Conservation (phyloP, 1,140 invertebrate species). For the Zaprionus ornatus region DNA sequence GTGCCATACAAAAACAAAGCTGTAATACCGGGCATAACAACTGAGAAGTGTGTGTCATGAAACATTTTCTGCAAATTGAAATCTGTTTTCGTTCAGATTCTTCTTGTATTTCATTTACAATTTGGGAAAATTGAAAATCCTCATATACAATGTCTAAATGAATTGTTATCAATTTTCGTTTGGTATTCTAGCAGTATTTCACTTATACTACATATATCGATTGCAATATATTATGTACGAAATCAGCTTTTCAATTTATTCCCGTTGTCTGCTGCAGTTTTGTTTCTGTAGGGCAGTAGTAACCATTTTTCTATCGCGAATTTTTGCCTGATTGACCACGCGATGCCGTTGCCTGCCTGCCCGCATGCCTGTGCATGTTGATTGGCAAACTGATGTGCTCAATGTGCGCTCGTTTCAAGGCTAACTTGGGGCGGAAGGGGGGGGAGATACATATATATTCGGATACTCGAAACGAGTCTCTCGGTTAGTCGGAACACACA, state of each 20-base stretch:
- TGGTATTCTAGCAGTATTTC: not conserved
- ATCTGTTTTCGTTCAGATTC: not conserved
- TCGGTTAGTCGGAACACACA: slow-evolving; percentile 28
- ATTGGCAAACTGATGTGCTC: slow-evolving; percentile 51
- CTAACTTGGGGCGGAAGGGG: not conserved
- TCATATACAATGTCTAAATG: not conserved
- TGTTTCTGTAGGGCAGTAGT: not conserved
- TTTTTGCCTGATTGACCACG: slow-evolving; percentile 47
- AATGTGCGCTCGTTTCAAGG: not conserved
- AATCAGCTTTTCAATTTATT: not conserved
- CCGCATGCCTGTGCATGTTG: slow-evolving; percentile 35
- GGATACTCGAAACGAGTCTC: not conserved
- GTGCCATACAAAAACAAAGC: not conserved
- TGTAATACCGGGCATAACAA: too few relatives aligned
- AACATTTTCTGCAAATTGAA: not conserved
- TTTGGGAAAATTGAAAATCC: not conserved
- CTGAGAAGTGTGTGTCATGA: not conserved
- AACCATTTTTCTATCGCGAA: slow-evolving; percentile 31
- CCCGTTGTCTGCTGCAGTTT: not conserved
- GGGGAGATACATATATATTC: not conserved
- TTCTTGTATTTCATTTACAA: not conserved
- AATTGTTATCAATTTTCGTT: not conserved
- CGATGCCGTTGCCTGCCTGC: slow-evolving; percentile 17
- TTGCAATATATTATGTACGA: not conserved
- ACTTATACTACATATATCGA: not conserved